Conservation (phyloP, 2,888 invertebrate genomes). For the Monochamus alternatus region DNA sequence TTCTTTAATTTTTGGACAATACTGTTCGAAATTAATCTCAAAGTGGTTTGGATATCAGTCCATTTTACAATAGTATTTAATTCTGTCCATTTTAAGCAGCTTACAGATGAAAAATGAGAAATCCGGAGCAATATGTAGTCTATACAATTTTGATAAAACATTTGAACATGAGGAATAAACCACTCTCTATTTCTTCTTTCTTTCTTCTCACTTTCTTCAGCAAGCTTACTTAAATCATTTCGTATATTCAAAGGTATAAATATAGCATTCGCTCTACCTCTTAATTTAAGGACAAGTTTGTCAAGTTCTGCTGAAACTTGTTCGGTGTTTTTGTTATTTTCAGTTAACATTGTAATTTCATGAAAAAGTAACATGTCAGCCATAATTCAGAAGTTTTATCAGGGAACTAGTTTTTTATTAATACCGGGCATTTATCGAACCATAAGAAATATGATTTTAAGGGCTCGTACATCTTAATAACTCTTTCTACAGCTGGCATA, state of each 20-base stretch:
- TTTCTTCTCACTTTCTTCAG: background rate
- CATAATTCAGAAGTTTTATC: constrained; percentile 16
- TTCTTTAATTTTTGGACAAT: too few species aligned
- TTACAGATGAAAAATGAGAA: too few species aligned
- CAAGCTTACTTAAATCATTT: too few species aligned
- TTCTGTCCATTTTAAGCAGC: too few species aligned
- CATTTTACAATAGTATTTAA: too few species aligned
- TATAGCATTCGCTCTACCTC: too few species aligned
- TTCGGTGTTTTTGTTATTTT: background rate
- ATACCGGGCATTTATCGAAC: constrained; percentile 58
- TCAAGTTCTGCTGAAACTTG: too few species aligned
- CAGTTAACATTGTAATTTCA: background rate
- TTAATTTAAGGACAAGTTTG: too few species aligned
- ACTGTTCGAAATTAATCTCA: too few species aligned
- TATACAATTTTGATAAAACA: background rate
- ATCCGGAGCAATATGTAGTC: background rate
- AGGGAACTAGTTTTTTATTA: constrained; percentile 17
- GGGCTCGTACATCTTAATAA: constrained; percentile 60
- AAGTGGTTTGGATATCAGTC: too few species aligned
- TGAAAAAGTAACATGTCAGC: background rate
- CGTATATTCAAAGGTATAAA: too few species aligned
- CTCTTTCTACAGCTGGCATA: constrained; percentile 55
- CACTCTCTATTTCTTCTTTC: background rate
- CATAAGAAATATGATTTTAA: constrained; percentile 61
- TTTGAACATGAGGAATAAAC: too few species aligned